Conservation (phyloP, 2,797 vertebrate species). For the Poecilia velifera region DNA sequence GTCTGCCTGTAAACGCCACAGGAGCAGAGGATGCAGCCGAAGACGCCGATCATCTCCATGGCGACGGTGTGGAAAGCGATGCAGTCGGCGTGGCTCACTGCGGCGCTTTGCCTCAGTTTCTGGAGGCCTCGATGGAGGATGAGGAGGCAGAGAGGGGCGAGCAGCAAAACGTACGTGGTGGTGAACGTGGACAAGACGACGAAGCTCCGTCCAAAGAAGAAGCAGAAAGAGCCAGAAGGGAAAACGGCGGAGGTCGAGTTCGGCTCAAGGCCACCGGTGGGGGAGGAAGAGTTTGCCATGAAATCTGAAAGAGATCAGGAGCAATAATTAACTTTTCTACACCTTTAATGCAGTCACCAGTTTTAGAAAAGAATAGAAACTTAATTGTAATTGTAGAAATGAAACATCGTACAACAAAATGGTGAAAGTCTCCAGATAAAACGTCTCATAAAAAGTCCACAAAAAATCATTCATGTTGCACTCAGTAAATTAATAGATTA, state of each 20-base stretch:
- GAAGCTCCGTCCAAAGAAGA: background rate
- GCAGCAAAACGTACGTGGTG: background rate
- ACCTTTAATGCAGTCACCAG: background rate
- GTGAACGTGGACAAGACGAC: background rate
- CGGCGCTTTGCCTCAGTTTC: background rate
- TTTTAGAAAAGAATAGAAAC: background rate
- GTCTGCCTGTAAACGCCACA: background rate
- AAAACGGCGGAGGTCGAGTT: background rate
- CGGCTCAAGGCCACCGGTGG: background rate
- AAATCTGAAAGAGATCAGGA: background rate
- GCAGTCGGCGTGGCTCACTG: constrained; percentile 11
- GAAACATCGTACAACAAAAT: too few species aligned
- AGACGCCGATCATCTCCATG: background rate
- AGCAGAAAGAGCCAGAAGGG: background rate
- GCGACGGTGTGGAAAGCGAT: constrained; percentile 6
- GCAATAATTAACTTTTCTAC: background rate
- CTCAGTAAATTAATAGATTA: too few species aligned
- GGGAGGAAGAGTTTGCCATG: background rate
- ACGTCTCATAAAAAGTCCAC: too few species aligned
- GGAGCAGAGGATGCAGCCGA: background rate
- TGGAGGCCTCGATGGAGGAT: background rate
- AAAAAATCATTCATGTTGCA: too few species aligned
- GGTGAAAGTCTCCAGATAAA: too few species aligned
- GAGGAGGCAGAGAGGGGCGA: constrained; percentile 1
- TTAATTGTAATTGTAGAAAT: too few species aligned